Conservation (phyloP, 53 echinoderm and acorn worm genomes). For the Actinopyga echinites region DNA sequence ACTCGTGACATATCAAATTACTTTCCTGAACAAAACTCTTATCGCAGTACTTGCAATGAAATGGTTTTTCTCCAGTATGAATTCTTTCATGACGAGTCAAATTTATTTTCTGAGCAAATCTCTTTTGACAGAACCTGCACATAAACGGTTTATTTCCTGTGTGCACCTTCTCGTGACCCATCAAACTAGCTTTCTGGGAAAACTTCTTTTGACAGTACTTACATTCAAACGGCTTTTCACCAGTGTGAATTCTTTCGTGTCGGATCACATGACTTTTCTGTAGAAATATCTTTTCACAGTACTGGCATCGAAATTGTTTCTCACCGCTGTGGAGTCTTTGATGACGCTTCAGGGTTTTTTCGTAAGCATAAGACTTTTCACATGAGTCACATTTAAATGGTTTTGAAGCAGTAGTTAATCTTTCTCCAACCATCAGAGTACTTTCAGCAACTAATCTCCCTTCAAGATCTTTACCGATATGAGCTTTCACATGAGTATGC, state of each 20-base stretch:
- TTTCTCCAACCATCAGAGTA: not conserved
- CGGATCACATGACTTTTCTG: not conserved
- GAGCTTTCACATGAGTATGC: not conserved
- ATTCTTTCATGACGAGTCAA: conserved; percentile 3
- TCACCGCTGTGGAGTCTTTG: not conserved
- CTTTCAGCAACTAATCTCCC: not conserved
- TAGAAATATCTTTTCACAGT: not conserved
- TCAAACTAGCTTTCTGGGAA: not conserved
- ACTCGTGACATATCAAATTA: not conserved
- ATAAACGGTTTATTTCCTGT: conserved; percentile 8
- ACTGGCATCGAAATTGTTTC: not conserved
- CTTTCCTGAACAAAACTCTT: not conserved
- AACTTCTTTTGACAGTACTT: not conserved
- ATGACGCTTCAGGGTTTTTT: not conserved
- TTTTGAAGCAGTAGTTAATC: not conserved
- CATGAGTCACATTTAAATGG: not conserved
- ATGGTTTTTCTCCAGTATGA: conserved; percentile 15
- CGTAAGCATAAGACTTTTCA: not conserved
- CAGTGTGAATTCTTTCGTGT: conserved; percentile 27
- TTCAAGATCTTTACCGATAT: not conserved
- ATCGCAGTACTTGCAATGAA: not conserved
- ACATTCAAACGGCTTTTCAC: conserved; percentile 14
- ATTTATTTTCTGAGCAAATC: not conserved
- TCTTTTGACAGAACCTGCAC: not conserved
- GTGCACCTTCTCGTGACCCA: conserved; percentile 5